Percentiles rank a stretch among this genome's conserved stretches.
These are phyloP conservation scores for Neria commutata DNA, from an alignment of 2,888 invertebrate genomes.

Conservation along the genomic window DNA sequence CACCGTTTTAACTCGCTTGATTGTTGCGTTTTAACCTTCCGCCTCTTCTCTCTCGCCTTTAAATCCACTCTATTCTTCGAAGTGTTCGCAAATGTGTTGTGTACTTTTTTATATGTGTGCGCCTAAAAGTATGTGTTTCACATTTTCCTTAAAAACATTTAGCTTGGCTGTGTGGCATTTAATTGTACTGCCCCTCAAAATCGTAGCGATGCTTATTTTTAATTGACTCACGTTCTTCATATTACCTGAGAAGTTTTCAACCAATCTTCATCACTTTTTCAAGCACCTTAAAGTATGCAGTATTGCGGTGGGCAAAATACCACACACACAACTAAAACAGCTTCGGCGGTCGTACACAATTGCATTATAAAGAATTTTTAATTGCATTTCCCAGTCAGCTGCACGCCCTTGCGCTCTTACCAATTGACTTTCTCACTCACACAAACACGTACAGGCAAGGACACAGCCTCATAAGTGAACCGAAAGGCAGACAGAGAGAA, in stretches of 20 bases:
- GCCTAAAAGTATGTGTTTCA: neutral
- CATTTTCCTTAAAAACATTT: too few relatives aligned
- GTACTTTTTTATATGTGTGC: neutral
- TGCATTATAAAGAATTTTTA: constrained; percentile 18
- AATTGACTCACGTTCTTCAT: neutral
- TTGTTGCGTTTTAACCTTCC: too few relatives aligned
- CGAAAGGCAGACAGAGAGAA: neutral
- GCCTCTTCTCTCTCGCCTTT: too few relatives aligned
- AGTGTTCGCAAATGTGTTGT: too few relatives aligned
- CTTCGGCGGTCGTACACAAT: constrained; percentile 13
- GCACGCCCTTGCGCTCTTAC: neutral
- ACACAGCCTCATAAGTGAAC: constrained; percentile 15
- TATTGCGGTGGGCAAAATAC: too few relatives aligned
- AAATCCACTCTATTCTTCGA: too few relatives aligned
- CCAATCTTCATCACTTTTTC: too few relatives aligned
- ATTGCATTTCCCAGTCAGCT: constrained; percentile 19
- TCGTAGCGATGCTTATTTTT: too few relatives aligned
- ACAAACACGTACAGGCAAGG: constrained; percentile 3
- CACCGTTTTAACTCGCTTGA: too few relatives aligned
- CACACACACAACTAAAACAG: constrained; percentile 11
- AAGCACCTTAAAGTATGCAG: constrained; percentile 23
- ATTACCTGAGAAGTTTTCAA: neutral
- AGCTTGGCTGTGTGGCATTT: too few relatives aligned
- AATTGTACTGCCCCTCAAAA: too few relatives aligned
- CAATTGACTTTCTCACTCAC: too few relatives aligned